A percentile compares a stretch with the other conserved stretches of the same genome.
These are phyloP conservation scores for Tridacna crocea DNA, from an alignment of 2,888 invertebrate species.

Conservation along the genomic window DNA sequence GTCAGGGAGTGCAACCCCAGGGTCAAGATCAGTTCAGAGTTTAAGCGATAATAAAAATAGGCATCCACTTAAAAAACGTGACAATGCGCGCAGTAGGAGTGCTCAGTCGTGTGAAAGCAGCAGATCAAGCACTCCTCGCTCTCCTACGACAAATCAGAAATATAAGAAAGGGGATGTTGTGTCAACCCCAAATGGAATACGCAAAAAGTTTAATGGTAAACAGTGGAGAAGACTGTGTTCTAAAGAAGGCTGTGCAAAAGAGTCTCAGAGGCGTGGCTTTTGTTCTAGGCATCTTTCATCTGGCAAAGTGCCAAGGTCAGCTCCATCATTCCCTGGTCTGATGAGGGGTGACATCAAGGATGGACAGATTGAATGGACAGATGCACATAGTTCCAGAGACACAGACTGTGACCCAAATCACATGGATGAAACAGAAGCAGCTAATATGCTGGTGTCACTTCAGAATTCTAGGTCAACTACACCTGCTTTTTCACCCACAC, in stretches of 20 bases:
- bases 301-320: conserved; percentile 86
- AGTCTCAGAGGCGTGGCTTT: conserved; percentile 98
- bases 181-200: conserved; percentile 95
- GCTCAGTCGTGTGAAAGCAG: conserved; percentile 82
- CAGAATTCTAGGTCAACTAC: conserved; percentile 97
- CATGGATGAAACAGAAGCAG: conserved; percentile 96
- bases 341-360: conserved; percentile 82
- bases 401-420: conserved; percentile 88
- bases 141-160: conserved; percentile 79
- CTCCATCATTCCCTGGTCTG: conserved; percentile 77
- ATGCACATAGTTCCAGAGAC: conserved; percentile 91
- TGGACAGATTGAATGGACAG: conserved; percentile 90
- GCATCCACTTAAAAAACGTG: conserved; percentile 79
- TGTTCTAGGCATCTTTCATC: conserved; percentile 98
- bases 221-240: conserved; percentile 99
- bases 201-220: conserved; percentile 99
- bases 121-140: conserved; percentile 82
- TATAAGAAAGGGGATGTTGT: conserved; percentile 96
- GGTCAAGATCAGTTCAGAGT: conserved; percentile 72
- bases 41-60: conserved; percentile 64
- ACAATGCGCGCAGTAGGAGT: conserved; percentile 79
- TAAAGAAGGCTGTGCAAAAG: conserved; percentile 96
- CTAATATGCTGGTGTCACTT: conserved; percentile 97
- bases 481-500: conserved; percentile 89
- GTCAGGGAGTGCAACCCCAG: conserved; percentile 94